These are phyloP conservation scores for Macropis europaea DNA, from an alignment of 2,888 invertebrate genomes.

Conservation along the genomic window DNA sequence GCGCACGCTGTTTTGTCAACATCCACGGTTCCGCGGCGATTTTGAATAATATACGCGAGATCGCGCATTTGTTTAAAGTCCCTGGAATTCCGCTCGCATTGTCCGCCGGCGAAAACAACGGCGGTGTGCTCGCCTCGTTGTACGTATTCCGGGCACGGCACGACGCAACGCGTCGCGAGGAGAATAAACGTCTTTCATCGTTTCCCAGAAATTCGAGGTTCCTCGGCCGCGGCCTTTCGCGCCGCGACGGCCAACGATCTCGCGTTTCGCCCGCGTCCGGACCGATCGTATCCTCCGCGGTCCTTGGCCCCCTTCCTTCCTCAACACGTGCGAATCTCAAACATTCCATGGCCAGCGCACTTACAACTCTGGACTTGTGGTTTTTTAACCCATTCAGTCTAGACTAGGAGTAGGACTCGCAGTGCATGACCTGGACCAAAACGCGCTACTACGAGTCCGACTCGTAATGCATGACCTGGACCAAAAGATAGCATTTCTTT, in stretches of 20 bases:
- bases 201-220: slow-evolving; percentile 38
- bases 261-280: background rate
- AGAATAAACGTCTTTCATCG: slow-evolving; percentile 45
- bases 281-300: too few species aligned
- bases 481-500: too few species aligned
- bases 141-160: slow-evolving; percentile 22
- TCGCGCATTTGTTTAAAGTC: slow-evolving; percentile 70
- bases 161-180: slow-evolving; percentile 23
- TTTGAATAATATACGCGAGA: slow-evolving; percentile 64
- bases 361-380: too few species aligned
- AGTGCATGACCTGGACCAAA: too few species aligned
- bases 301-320: too few species aligned
- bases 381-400: too few species aligned
- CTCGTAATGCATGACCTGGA: too few species aligned
- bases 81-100: slow-evolving; percentile 75
- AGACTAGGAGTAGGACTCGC: too few species aligned
- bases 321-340: too few species aligned
- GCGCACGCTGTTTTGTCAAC: slow-evolving; percentile 65
- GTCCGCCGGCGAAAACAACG: slow-evolving; percentile 63
- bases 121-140: slow-evolving; percentile 32
- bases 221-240: background rate
- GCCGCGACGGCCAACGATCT: background rate
- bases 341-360: too few species aligned
- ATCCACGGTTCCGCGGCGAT: slow-evolving; percentile 57
- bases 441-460: too few species aligned